Evolutionary conservation across 2,797 vertebrate genomes (phyloP).

Genomic region (Trachops cirrhosus): DNA sequence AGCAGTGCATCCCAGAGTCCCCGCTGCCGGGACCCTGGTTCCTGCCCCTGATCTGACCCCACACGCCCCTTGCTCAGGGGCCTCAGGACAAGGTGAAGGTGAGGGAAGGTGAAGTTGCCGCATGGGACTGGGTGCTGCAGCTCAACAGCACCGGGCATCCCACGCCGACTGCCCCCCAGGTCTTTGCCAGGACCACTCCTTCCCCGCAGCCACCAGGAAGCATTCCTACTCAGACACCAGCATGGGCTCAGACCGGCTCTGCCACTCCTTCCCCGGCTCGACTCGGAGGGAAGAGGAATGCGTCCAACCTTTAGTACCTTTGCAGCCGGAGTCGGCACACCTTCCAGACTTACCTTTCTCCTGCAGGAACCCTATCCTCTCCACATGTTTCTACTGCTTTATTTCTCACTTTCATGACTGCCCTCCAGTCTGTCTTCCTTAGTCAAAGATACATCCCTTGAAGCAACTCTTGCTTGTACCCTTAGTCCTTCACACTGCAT

Average conservation of each 20-base stretch:
- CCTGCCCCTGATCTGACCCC: neutral
- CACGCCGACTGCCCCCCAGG: rapidly evolving
- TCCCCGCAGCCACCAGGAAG: too few species aligned
- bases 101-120: neutral
- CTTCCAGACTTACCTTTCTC: neutral
- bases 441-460: neutral
- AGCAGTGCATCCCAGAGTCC: neutral
- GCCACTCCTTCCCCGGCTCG: too few species aligned
- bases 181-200: neutral
- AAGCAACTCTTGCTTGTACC: neutral
- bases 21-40: neutral
- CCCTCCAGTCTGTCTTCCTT: neutral
- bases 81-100: neutral
- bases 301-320: neutral
- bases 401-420: neutral
- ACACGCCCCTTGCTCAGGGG: too few species aligned
- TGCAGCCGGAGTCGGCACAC: neutral
- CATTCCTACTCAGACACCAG: neutral
- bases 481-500: neutral
- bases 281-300: neutral
- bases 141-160: neutral
- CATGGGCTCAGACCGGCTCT: neutral
- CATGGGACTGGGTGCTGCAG: neutral
- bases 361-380: too few species aligned
- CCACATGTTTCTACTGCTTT: neutral